Conservation (phyloP, 2,113 vertebrate species). For the Grallaria varia region DNA sequence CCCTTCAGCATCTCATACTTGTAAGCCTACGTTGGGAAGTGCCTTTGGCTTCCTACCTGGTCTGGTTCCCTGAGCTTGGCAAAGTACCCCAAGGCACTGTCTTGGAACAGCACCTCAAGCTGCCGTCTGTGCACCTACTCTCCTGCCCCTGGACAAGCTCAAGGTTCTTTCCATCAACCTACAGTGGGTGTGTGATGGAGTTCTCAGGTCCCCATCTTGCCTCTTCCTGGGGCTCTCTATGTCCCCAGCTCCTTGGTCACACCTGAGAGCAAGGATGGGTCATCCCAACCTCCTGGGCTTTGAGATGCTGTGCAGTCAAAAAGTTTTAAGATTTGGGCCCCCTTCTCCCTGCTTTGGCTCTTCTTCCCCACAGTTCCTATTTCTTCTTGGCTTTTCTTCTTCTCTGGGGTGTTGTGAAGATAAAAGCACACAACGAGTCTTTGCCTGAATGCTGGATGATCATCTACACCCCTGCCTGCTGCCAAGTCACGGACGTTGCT, state of each 20-base stretch:
- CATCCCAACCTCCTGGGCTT: background rate
- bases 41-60: background rate
- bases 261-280: background rate
- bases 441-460: conserved; percentile 47
- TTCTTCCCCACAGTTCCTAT: background rate
- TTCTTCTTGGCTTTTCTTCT: conserved; percentile 41
- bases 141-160: background rate
- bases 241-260: background rate
- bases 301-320: background rate
- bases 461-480: background rate
- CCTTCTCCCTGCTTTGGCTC: background rate
- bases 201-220: background rate
- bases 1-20: background rate
- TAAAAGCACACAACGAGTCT: background rate
- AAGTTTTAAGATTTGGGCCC: background rate
- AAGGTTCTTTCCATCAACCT: background rate
- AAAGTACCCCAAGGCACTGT: background rate
- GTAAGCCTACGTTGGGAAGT: background rate
- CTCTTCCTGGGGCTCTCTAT: background rate
- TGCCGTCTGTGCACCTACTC: background rate
- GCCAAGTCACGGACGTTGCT: conserved; percentile 43
- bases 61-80: background rate
- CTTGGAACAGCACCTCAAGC: background rate
- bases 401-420: background rate
- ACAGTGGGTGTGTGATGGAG: background rate